These are phyloP conservation scores for Idaea biselata DNA, from an alignment of 2,888 invertebrate species.

Conservation along the genomic window DNA sequence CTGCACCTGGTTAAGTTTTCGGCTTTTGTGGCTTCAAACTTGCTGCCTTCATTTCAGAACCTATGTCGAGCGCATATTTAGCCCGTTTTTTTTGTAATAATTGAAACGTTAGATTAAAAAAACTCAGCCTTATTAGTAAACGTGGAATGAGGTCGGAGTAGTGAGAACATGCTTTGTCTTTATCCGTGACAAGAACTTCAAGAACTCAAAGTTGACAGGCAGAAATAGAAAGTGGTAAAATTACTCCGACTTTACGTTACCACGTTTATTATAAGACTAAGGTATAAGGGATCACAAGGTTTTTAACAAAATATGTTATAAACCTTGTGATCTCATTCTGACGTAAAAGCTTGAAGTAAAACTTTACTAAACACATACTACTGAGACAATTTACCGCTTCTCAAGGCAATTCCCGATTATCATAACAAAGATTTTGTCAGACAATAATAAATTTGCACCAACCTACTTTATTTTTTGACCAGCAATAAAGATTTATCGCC, in stretches of 20 bases:
- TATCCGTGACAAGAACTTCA: no score
- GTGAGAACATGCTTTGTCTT: no score
- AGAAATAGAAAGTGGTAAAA: no score
- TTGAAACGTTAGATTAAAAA: no score
- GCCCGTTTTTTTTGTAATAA: no score
- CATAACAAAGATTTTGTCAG: background rate
- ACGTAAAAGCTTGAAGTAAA: background rate
- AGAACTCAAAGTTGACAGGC: no score
- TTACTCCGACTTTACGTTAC: no score
- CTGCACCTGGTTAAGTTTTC: background rate
- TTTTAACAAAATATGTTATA: background rate
- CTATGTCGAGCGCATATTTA: background rate
- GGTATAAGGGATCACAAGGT: no score
- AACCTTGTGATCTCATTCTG: background rate
- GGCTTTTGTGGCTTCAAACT: no score
- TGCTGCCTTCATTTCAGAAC: background rate
- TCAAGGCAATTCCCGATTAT: background rate
- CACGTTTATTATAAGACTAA: no score
- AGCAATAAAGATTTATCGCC: background rate
- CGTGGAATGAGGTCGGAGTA: no score
- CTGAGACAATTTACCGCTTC: background rate
- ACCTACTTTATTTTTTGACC: background rate
- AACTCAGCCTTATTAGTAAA: no score
- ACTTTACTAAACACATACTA: background rate
- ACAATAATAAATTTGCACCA: background rate